Conservation (phyloP, 92 coral and sea anemone genomes). For the Desmophyllum pertusum region DNA sequence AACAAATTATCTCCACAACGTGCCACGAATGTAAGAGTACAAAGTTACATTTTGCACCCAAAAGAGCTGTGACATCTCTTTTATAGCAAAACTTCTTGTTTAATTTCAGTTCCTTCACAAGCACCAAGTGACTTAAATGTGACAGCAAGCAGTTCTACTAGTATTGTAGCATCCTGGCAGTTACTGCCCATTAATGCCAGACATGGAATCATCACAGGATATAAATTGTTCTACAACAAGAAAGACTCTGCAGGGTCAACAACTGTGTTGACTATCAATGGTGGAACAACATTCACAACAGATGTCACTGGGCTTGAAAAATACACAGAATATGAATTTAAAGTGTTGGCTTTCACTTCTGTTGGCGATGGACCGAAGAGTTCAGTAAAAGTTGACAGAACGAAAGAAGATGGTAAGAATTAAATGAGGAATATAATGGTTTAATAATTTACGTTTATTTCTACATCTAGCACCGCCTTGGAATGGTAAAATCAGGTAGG, state of each 20-base stretch:
- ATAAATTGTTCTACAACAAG: not conserved
- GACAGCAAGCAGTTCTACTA: not conserved
- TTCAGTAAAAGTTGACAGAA: not conserved
- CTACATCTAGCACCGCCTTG: too few relatives aligned
- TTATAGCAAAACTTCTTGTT: not conserved
- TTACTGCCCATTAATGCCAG: not conserved
- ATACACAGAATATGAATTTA: constrained; percentile 5
- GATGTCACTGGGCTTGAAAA: not conserved
- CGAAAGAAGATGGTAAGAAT: constrained; percentile 15
- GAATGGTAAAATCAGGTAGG: too few relatives aligned
- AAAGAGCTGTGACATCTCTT: not conserved
- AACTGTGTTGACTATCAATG: not conserved
- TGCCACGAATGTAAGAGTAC: too few relatives aligned
- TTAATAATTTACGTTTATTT: too few relatives aligned
- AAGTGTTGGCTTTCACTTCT: not conserved
- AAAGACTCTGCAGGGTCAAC: not conserved
- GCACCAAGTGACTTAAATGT: not conserved
- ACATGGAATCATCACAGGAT: not conserved
- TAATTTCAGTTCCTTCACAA: not conserved
- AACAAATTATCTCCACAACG: too few relatives aligned
- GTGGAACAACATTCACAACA: not conserved
- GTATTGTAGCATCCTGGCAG: not conserved
- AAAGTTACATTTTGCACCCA: too few relatives aligned
- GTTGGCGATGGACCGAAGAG: not conserved
- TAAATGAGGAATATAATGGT: too few relatives aligned